phyloP scores from a whole-genome alignment of 2,113 vertebrate genomes.

The Sterrhoptilus dennistouni region DNA sequence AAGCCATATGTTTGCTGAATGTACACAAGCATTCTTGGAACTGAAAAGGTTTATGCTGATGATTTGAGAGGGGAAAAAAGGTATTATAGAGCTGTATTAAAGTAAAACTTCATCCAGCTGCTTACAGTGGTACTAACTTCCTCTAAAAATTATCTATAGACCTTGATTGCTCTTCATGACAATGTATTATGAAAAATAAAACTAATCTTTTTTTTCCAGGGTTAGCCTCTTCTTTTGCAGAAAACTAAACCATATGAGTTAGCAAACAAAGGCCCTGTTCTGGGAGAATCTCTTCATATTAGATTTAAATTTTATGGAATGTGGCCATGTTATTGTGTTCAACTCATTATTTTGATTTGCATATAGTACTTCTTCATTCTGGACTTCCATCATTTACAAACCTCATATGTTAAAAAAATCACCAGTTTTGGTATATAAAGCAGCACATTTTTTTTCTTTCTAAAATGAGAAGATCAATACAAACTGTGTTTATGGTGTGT shows the following conservation, averaged over 20 bases:
- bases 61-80: neutral
- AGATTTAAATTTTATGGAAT: neutral
- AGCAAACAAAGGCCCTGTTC: neutral
- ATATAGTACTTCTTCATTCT: neutral
- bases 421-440: rapidly evolving
- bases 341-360: neutral
- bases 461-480: neutral
- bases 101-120: neutral
- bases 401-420: neutral
- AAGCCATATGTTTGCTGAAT: constrained; percentile 21
- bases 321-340: neutral
- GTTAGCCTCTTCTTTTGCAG: neutral
- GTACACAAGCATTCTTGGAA: neutral
- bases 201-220: neutral
- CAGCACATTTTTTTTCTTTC: neutral
- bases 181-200: neutral
- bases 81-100: neutral
- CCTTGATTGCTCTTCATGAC: neutral
- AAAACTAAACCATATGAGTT: neutral
- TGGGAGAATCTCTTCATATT: neutral
- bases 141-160: neutral
- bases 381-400: neutral
- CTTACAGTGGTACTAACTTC: neutral
- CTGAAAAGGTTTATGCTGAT: neutral
- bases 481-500: neutral